Base-by-base conservation (phyloP, 2,797 vertebrate species). In the Syngnathus acus region DNA sequence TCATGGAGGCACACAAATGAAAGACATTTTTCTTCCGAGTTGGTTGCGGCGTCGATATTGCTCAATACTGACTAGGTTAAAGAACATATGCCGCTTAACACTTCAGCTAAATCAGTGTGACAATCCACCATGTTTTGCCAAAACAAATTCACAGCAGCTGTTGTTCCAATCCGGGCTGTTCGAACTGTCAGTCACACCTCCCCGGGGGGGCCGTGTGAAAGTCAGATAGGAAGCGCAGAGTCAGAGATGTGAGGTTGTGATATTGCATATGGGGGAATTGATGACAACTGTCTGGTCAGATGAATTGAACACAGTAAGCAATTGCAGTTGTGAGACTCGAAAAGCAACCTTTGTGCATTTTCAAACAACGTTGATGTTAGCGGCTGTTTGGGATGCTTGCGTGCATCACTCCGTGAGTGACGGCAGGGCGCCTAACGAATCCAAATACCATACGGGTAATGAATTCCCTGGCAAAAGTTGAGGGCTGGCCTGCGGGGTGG, bases 391-490 rank as follows among this genome's bases (percentile, higher is more conserved):
- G 39, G 58, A 40, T n/a, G 58, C 32, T 60, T 40, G 58, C 58
- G 58, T 60, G 58, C 37, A 47, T 64, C 62, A 50, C 13, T 64
- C 45, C 23, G 26, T 42, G 10, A 16, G 45, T 37, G 62, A 37
- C 38, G 38, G 37, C 10, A 6, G 23, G 23, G 21, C 26, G 53
- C 53, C 53, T 32, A 0, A 0, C 10, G 40, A 43, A 63, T 23
- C 38, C 9, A 64, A 19, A 17, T 50, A 48, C 13, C 63, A 38
- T 53, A 64, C 63, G 37, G 48, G 39, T 75, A 78, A 80, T 86
- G 69, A 82, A 78, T 72, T 76, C 69, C 67, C 63, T 17, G 64
- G 72, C 70, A 76, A 76, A 54, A 72, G 74, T 65, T 53, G 60
- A 82, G 72, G 43, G 72, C 72, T 60, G 57, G 38, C 74, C 73